phyloP scores from a whole-genome alignment of 1,140 invertebrate genomes.

The Lutraria rhynchaena region DNA sequence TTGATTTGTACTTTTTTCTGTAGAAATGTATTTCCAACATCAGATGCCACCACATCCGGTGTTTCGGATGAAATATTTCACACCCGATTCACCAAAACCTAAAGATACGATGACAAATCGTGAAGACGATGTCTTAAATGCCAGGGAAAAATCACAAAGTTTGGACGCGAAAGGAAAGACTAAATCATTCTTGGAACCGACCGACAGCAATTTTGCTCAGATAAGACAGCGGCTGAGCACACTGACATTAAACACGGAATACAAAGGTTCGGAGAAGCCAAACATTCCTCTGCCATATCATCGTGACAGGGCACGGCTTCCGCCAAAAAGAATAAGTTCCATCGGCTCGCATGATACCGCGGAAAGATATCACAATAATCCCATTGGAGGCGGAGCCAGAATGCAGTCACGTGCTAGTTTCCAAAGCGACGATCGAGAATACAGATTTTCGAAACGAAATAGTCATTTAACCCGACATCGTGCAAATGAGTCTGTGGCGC shows the following conservation, averaged over 20 bases:
- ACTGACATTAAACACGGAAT: conserved; percentile 33
- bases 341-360: conserved; percentile 11
- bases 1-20: too few relatives aligned
- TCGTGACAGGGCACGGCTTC: neutral
- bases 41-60: neutral
- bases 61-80: conserved; percentile 17
- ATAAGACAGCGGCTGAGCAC: conserved; percentile 49
- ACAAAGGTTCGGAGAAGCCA: conserved; percentile 28
- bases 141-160: neutral
- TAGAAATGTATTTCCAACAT: conserved; percentile 13
- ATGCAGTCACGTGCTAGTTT: conserved; percentile 26
- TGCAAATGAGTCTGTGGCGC: conserved; percentile 31
- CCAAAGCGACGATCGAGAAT: conserved; percentile 32
- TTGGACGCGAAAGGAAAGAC: neutral
- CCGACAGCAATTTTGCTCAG: conserved; percentile 39
- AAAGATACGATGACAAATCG: neutral
- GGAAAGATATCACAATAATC: neutral
- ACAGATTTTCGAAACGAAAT: neutral
- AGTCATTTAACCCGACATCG: neutral
- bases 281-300: neutral
- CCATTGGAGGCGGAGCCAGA: neutral
- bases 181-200: conserved; percentile 33
- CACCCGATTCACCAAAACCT: neutral
- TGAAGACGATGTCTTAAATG: neutral
- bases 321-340: conserved; percentile 34